Evolutionary conservation across 2,888 invertebrate genomes (phyloP), one percentile per base, ranked within the genome.

Genomic region (Xestia c-nigrum): DNA sequence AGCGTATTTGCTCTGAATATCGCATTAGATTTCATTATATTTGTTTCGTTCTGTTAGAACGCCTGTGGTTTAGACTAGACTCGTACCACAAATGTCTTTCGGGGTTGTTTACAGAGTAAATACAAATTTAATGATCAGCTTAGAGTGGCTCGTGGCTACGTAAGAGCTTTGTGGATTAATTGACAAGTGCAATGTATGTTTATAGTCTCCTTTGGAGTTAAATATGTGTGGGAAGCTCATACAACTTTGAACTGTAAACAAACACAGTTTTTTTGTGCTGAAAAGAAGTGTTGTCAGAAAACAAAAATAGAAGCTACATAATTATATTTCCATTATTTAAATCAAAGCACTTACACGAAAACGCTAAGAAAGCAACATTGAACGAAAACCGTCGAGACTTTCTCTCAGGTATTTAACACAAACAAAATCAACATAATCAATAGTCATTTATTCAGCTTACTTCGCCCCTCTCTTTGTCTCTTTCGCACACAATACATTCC

Each of bases 401-500:
- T 73, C 72, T 75, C 81, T 85, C 85, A 85, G 79, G 82, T 85
- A 82, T 81, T 74, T 79, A 76, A 78, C 73, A 85, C 82, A 85
- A 84, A 85, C 87, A 87, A 83, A 87, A 86, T 87, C 85, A 87
- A 87, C 88, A 83, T 78, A 86, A 85, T 86, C 87, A 83, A 85
- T 88, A 86, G 84, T 87, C 89, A 89, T 91, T 89, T 88, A 88
- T 90, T 88, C 89, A 84, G 85, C 86, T 90, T 89, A 84, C 90
- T 88, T 87, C 83, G 87, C 87, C 84, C 84, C 71, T 84, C 74
- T 74, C 85, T 85, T 90, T 91, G 88, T 92, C 92, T 90, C 92
- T 90, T 89, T 91, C 90, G 89, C 92, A 89, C 91, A 91, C 91
- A 91, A 92, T 91, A 91, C 92, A 90, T 90, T 88, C 88, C 87